Evolutionary conservation across 2,888 invertebrate species (phyloP), one percentile per base, ranked within the genome.

Genomic region (Pollenia angustigena): DNA sequence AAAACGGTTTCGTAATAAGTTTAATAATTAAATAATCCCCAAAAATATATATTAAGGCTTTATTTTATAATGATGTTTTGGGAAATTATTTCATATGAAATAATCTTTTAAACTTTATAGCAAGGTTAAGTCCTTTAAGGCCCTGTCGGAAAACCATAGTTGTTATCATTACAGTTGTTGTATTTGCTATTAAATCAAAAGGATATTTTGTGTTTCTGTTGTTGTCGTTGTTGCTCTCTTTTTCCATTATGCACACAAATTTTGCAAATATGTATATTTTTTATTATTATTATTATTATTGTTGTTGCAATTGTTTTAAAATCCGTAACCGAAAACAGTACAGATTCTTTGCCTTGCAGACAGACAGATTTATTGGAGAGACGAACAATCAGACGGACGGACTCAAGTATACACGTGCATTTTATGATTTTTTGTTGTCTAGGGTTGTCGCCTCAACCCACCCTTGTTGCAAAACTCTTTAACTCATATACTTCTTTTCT

Each of bases 341-440:
- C 44, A 66, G 42, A 74, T 50, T 78, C 32, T 54, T 80, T 66
- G 50, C 60, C 44, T 42, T 60, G 23, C 10, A 66, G 80, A 42
- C 80, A 76, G 56, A 74, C 54, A 42, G n/a, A 32, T 32, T 32
- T 32, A 32, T 32, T 32, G 32, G 32, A 32, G 32, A 32, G 32
- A 66, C 66, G n/a, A 54, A 50, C 80, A 71, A 11, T 40, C 62
- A 42, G 44, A 52, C 72, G 50, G 71, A 71, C 75, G 18, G 52
- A 42, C 52, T 56, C 52, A 62, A 69, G 32, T 52, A 62, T 56
- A 74, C 81, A 87, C 87, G 81, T 81, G 83, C 83, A 83, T 72
- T 80, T 84, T 52, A 84, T 79, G 79, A 58, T 56, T 42, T 76
- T 58, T 68, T 60, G 66, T 60, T n/a, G 76, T 83, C 79, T 84